Percentiles rank a stretch among this genome's conserved stretches.
These are phyloP conservation scores for Ochlodes sylvanus DNA, from an alignment of 2,888 invertebrate species.

Conservation along the genomic window DNA sequence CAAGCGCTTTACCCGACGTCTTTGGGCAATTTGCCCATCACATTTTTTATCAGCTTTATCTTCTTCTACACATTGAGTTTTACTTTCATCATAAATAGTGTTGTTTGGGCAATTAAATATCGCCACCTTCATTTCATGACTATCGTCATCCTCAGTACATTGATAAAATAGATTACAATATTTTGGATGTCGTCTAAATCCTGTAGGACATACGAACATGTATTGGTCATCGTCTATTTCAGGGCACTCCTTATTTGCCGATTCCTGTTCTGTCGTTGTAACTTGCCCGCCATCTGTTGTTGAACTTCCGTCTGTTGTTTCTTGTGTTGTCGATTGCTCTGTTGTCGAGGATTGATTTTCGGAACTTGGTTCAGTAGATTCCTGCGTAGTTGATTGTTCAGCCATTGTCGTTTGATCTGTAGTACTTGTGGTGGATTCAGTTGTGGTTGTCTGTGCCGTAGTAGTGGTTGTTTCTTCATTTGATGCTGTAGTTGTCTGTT, in stretches of 20 bases:
- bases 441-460: constrained; percentile 45
- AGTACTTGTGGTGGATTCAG: constrained; percentile 42
- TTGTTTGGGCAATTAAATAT: constrained; percentile 91
- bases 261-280: constrained; percentile 51
- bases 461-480: constrained; percentile 41
- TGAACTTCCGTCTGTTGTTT: constrained; percentile 46
- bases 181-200: constrained; percentile 92
- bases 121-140: constrained; percentile 89
- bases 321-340: constrained; percentile 44
- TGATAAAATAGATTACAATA: constrained; percentile 94
- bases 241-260: constrained; percentile 72
- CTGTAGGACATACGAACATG: constrained; percentile 91
- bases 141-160: constrained; percentile 88
- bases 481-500: constrained; percentile 47
- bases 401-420: constrained; percentile 51
- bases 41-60: constrained; percentile 85
- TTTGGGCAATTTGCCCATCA: constrained; percentile 82
- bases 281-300: constrained; percentile 47
- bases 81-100: constrained; percentile 90
- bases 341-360: constrained; percentile 49
- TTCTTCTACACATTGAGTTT: constrained; percentile 89
- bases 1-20: constrained; percentile 82
- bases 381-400: constrained; percentile 49
- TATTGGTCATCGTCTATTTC: constrained; percentile 89
- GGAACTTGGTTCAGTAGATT: constrained; percentile 48